Evolutionary conservation across 2,888 invertebrate species (phyloP).

Genomic region (Ornithoptera alexandrae): DNA sequence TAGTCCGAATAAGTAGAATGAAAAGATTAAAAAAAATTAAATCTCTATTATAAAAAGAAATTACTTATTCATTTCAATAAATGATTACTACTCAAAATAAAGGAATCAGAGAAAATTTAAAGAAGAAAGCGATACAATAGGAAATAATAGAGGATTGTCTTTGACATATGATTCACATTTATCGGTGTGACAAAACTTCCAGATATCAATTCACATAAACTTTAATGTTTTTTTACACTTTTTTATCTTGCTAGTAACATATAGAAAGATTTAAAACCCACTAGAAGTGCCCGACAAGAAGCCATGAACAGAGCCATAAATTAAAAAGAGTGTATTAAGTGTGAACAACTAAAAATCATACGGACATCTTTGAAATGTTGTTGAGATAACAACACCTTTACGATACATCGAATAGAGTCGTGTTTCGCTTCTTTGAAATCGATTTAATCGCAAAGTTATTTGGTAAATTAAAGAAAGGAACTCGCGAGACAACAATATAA

Average conservation of each 20-base stretch:
- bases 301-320: slow-evolving; percentile 37
- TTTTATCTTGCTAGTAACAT: not conserved
- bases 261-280: slow-evolving; percentile 15
- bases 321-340: slow-evolving; percentile 43
- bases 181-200: not conserved
- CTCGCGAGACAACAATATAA: slow-evolving; percentile 42
- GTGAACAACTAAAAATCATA: slow-evolving; percentile 37
- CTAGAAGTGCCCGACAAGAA: slow-evolving; percentile 31
- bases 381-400: slow-evolving; percentile 18
- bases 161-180: not conserved
- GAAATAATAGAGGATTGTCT: not conserved
- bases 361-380: not conserved
- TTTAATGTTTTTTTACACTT: not conserved
- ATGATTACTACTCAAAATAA: too few relatives aligned
- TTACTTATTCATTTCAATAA: too few relatives aligned
- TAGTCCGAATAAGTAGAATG: too few relatives aligned
- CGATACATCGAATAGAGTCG: slow-evolving; percentile 11
- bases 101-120: too few relatives aligned
- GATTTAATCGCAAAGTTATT: slow-evolving; percentile 28
- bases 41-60: too few relatives aligned
- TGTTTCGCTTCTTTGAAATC: slow-evolving; percentile 19
- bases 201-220: not conserved
- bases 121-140: not conserved
- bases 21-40: too few relatives aligned
- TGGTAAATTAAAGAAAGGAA: slow-evolving; percentile 38